phyloP scores from a whole-genome alignment of 2,888 invertebrate genomes.

The Dyspetes luteomarginatus region DNA sequence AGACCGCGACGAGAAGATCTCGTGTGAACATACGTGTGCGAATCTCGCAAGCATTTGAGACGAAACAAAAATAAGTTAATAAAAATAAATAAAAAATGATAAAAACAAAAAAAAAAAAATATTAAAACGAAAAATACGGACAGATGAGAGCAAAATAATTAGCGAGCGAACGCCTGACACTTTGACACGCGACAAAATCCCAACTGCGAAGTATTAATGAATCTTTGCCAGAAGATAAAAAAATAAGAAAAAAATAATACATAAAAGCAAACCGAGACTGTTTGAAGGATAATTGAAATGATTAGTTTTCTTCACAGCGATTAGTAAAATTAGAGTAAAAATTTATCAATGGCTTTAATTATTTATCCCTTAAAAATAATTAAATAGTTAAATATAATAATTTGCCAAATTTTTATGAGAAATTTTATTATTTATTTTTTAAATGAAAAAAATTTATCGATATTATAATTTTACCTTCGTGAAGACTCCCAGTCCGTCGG shows the following conservation, averaged over 20 bases:
- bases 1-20: slow-evolving; percentile 62
- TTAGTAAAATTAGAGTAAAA: background rate
- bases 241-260: background rate
- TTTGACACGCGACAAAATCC: slow-evolving; percentile 63
- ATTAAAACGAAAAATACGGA: slow-evolving; percentile 23
- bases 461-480: slow-evolving; percentile 76
- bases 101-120: slow-evolving; percentile 24
- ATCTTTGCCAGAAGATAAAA: slow-evolving; percentile 5
- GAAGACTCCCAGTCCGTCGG: slow-evolving; percentile 79
- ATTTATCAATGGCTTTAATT: background rate
- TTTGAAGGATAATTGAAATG: slow-evolving; percentile 17
- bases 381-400: background rate
- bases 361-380: background rate
- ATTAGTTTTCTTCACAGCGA: background rate
- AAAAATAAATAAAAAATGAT: slow-evolving; percentile 3
- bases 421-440: background rate
- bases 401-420: background rate
- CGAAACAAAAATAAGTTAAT: slow-evolving; percentile 39
- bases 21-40: slow-evolving; percentile 44
- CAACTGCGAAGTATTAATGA: slow-evolving; percentile 56
- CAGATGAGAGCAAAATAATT: slow-evolving; percentile 68
- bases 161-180: slow-evolving; percentile 64
- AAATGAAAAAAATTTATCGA: background rate
- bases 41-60: slow-evolving; percentile 54
- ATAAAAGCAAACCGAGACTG: background rate